Conservation (phyloP, 2,113 vertebrate genomes). For the Struthio camelus region DNA sequence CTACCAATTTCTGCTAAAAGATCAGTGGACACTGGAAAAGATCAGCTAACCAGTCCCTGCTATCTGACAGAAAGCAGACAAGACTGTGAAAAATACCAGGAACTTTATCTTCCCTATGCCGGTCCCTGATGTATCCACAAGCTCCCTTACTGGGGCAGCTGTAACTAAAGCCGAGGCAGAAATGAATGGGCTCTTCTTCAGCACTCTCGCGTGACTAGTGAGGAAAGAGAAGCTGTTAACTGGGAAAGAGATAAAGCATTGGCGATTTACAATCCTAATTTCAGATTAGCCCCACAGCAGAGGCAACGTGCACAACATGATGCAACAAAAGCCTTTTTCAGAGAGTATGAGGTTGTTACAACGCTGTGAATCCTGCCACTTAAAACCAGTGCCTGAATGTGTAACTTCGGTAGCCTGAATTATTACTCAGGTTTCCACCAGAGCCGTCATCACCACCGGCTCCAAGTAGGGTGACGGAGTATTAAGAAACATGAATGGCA, state of each 20-base stretch:
- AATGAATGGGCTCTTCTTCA: neutral
- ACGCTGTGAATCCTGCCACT: neutral
- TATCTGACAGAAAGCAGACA: neutral
- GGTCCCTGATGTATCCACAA: fast-evolving
- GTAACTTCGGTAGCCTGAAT: fast-evolving
- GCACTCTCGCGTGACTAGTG: neutral
- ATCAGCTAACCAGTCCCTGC: neutral
- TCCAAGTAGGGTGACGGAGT: neutral
- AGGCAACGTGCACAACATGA: neutral
- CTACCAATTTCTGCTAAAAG: neutral
- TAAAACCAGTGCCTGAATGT: fast-evolving
- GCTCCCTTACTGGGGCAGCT: neutral
- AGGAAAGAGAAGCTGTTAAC: neutral
- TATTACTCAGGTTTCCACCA: neutral
- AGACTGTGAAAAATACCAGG: neutral
- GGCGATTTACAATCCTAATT: neutral
- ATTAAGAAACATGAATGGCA: neutral
- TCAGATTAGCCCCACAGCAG: neutral
- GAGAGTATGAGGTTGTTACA: neutral
- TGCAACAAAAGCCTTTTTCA: neutral
- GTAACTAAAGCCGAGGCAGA: neutral
- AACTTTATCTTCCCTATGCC: neutral
- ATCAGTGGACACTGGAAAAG: neutral
- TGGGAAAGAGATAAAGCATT: neutral
- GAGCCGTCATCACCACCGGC: fast-evolving